Conservation (phyloP, 92 coral and sea anemone genomes). For the Heliopora coerulea region DNA sequence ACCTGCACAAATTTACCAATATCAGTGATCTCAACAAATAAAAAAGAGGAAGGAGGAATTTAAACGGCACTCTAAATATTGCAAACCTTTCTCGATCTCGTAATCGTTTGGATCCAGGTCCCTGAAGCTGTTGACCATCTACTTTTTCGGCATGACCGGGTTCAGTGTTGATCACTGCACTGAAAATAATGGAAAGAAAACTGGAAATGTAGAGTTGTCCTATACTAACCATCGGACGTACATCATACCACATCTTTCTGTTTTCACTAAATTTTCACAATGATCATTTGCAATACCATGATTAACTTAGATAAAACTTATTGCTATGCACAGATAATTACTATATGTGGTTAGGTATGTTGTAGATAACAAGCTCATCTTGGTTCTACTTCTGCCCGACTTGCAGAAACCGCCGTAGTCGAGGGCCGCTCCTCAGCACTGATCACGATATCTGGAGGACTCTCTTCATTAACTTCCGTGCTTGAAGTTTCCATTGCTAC, state of each 20-base stretch:
- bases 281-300: too few relatives aligned
- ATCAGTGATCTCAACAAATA: too few relatives aligned
- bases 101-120: constrained; percentile 14
- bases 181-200: neutral
- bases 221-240: too few relatives aligned
- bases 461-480: constrained; percentile 39
- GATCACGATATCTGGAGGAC: constrained; percentile 2
- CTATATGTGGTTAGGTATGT: too few relatives aligned
- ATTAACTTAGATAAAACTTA: too few relatives aligned
- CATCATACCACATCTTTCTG: too few relatives aligned
- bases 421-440: constrained; percentile 57
- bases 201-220: too few relatives aligned
- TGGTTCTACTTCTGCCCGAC: neutral
- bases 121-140: neutral
- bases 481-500: constrained; percentile 29
- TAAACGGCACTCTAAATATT: neutral
- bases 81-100: constrained; percentile 33
- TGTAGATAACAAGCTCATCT: too few relatives aligned
- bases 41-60: too few relatives aligned
- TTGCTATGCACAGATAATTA: too few relatives aligned
- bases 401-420: constrained; percentile 39
- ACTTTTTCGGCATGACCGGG: neutral
- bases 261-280: too few relatives aligned
- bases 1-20: neutral
- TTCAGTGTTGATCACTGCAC: neutral